Percentiles rank a stretch among this genome's conserved stretches.
Evolutionary conservation across 2,888 invertebrate species (phyloP).

Genomic region (Bugulina stolonifera): DNA sequence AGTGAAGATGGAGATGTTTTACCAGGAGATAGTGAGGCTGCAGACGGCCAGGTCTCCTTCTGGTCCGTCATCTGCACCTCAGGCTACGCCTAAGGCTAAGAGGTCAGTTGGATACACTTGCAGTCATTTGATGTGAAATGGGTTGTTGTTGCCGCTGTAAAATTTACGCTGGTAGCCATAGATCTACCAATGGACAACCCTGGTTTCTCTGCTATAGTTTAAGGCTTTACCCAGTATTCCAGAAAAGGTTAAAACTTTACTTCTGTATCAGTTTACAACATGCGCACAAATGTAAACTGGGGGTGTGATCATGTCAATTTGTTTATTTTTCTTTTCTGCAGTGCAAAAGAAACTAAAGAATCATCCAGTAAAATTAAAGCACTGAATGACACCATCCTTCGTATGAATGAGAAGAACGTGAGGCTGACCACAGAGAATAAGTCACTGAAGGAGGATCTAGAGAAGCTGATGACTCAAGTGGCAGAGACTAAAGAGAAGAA

Average conservation of each 20-base stretch:
- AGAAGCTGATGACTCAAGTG: constrained; percentile 38
- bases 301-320: neutral
- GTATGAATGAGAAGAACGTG: constrained; percentile 44
- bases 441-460: constrained; percentile 46
- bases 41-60: constrained; percentile 32
- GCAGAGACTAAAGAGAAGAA: constrained; percentile 30
- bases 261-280: too few species aligned
- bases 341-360: constrained; percentile 32
- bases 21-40: constrained; percentile 46
- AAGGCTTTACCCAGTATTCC: too few species aligned
- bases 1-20: constrained; percentile 46
- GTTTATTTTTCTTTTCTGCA: neutral
- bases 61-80: neutral
- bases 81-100: neutral
- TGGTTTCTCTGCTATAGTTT: too few species aligned
- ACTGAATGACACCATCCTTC: constrained; percentile 45
- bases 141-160: too few species aligned
- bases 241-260: too few species aligned
- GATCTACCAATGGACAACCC: too few species aligned
- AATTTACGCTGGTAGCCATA: too few species aligned
- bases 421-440: constrained; percentile 45
- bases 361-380: constrained; percentile 42
- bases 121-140: too few species aligned
- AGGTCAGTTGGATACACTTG: too few species aligned
- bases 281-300: too few species aligned